Base-by-base conservation (phyloP, 2,113 vertebrate species). In the Trichechus manatus region DNA sequence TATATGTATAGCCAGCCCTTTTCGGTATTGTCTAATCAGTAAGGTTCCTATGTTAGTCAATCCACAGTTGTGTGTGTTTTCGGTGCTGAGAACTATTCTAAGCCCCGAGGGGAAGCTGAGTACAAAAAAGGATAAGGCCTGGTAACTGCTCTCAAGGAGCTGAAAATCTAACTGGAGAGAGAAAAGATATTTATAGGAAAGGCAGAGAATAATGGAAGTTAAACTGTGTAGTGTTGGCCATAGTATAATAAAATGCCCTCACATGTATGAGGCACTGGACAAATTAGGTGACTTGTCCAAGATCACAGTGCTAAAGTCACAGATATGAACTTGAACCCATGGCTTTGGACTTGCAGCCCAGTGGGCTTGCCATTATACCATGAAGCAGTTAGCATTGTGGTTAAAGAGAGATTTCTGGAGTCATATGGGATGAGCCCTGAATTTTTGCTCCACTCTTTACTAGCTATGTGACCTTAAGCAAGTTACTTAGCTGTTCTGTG, bases 401-500 rank as follows among this genome's bases (percentile, higher is more conserved):
- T 77, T 94, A 82, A 94, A 94, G 68, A 95, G 20, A 70, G 39
- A 83, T 93, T 95, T 93, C 89, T 92, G 63, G 56, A 95, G 50
- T 59, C 63, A 68, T 17, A 63, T 17, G 36, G 50, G 68, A 91
- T 33, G 14, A 91, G 29, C 44, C 25, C 47, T 86, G 53, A 75
- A 77, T 64, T 29, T 84, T 86, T 93, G 23, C 31, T 87, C 56
- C 17, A 89, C 33, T 13, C 68, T 61, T 83, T 95, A 83, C 64
- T 94, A 93, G 70, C 84, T 86, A 13, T 89, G 50, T 78, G 42
- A 72, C 42, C 11, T 92, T 75, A 92, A 84, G 23, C 61, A 96
- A 97, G 36, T 95, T 78, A 77, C 64, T 79, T 64, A 68, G 68
- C 77, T 90, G 44, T 59, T 89, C 64, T 50, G 39, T 83, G 29